These are phyloP conservation scores for Urocitellus parryii DNA, from an alignment of 2,113 vertebrate species.

Conservation along the genomic window DNA sequence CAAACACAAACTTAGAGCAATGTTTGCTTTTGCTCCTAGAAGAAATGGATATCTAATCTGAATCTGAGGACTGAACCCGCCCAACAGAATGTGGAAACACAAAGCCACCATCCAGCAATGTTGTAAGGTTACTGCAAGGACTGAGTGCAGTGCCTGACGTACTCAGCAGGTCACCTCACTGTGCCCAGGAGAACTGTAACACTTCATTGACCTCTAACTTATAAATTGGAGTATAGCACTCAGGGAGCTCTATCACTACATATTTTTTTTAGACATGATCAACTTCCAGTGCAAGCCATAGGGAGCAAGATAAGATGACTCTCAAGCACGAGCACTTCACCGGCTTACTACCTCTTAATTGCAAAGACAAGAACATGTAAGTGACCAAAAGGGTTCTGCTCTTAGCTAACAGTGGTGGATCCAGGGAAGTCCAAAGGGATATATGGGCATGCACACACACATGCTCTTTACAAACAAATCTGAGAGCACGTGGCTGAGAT, in stretches of 20 bases:
- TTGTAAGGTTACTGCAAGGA: neutral
- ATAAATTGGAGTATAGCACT: neutral
- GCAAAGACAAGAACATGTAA: neutral
- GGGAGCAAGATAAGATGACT: neutral
- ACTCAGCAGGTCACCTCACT: neutral
- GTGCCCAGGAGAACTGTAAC: neutral
- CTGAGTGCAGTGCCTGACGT: neutral
- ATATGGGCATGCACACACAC: fast-evolving
- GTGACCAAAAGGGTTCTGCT: neutral
- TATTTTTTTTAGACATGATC: neutral
- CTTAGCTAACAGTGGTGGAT: neutral
- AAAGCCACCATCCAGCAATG: too few relatives aligned
- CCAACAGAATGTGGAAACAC: neutral
- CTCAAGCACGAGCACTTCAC: neutral
- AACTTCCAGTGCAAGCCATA: neutral
- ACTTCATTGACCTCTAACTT: neutral
- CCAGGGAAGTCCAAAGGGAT: neutral
- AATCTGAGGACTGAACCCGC: neutral
- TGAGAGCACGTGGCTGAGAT: neutral
- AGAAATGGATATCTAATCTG: neutral
- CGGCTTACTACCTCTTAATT: neutral
- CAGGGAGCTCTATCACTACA: neutral
- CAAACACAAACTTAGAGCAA: neutral
- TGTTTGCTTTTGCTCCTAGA: neutral
- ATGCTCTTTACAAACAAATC: neutral